phyloP scores from a whole-genome alignment of 2,888 invertebrate species.

The Hypomecis atomaria region DNA sequence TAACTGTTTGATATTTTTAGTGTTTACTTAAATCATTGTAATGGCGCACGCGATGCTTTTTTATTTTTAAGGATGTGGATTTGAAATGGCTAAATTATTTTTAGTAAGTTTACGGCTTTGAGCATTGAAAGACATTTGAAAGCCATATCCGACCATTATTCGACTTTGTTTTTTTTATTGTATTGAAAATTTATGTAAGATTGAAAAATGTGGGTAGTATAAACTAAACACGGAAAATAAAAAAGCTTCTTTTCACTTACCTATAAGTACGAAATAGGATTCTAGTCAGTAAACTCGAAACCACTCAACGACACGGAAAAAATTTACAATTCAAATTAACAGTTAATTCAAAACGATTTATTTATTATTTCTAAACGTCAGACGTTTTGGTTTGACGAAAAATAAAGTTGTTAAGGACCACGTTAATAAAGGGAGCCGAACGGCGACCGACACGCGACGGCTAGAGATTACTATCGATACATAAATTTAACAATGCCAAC shows the following conservation, averaged over 20 bases:
- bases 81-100: conserved; percentile 27
- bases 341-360: conserved; percentile 64
- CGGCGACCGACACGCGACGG: conserved; percentile 70
- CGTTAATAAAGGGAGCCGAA: conserved; percentile 57
- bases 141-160: not conserved
- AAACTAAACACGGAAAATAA: not conserved
- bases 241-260: not conserved
- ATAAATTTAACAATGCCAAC: conserved; percentile 57
- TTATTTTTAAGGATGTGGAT: conserved; percentile 45
- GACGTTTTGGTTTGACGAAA: conserved; percentile 68
- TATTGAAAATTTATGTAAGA: not conserved
- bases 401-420: conserved; percentile 75
- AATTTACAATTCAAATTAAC: conserved; percentile 74
- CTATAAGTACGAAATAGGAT: not conserved
- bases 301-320: conserved; percentile 58
- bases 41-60: conserved; percentile 50
- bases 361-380: conserved; percentile 59
- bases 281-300: conserved; percentile 6
- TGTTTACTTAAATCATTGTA: conserved; percentile 50
- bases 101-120: conserved; percentile 4
- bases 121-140: not conserved
- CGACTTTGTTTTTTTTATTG: not conserved
- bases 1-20: conserved; percentile 47
- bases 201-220: not conserved
- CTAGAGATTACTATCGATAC: conserved; percentile 70